A percentile compares a stretch with the other conserved stretches of the same genome.
Conservation (phyloP, 2,113 vertebrate genomes). For the Mormyrus lacerda region DNA sequence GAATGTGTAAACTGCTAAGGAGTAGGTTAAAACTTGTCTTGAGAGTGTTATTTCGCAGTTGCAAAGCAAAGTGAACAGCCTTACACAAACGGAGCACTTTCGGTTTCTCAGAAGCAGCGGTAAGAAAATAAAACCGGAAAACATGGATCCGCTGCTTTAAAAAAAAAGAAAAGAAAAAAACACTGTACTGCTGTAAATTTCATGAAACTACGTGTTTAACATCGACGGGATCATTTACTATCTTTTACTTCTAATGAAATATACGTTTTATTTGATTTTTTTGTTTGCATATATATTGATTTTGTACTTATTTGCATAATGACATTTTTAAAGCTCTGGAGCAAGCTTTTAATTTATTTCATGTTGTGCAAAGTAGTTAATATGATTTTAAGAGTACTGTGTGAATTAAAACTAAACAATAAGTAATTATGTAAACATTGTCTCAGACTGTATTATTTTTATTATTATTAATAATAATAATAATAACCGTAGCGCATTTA, state of each 20-base stretch:
- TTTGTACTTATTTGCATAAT: conserved; percentile 25
- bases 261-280: conserved; percentile 18
- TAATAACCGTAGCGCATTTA: not conserved
- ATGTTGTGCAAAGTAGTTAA: conserved; percentile 61
- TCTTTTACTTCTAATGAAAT: conserved; percentile 16
- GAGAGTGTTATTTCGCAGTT: conserved; percentile 16
- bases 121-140: not conserved
- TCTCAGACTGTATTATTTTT: conserved; percentile 18
- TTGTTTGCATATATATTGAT: conserved; percentile 18
- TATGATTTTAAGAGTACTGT: conserved; percentile 75
- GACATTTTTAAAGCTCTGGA: conserved; percentile 29
- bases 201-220: conserved; percentile 8
- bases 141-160: not conserved
- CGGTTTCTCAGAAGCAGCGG: not conserved
- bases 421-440: conserved; percentile 30
- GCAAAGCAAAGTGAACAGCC: not conserved
- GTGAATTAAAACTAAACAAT: conserved; percentile 68
- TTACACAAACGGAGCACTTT: conserved; percentile 10
- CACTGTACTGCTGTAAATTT: not conserved
- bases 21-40: not conserved
- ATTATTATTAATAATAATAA: not conserved
- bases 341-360: conserved; percentile 62
- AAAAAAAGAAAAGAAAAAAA: not conserved
- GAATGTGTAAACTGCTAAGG: not conserved
- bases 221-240: conserved; percentile 1